Conservation (phyloP, 1,140 invertebrate genomes). For the Camponotus floridanus region DNA sequence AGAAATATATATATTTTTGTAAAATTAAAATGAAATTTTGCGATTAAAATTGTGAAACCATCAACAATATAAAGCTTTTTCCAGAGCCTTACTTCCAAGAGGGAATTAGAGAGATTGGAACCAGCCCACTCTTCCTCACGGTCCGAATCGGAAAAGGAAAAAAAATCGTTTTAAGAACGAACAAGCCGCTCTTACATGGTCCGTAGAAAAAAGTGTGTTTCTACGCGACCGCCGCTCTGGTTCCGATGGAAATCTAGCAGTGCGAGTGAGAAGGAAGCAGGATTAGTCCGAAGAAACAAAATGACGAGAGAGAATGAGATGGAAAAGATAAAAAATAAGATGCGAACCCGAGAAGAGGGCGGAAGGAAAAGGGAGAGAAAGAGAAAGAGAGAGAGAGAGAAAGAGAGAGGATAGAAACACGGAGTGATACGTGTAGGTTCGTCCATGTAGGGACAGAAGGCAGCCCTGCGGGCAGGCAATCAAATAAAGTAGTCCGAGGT, state of each 20-base stretch:
- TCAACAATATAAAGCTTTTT: neutral
- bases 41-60: neutral
- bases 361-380: neutral
- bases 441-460: constrained; percentile 68
- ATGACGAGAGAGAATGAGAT: constrained; percentile 9
- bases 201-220: constrained; percentile 36
- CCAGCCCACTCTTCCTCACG: constrained; percentile 7
- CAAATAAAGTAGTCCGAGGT: constrained; percentile 82
- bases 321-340: constrained; percentile 29
- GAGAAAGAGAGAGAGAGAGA: neutral
- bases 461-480: constrained; percentile 78
- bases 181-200: constrained; percentile 15
- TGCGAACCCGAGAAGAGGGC: neutral
- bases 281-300: constrained; percentile 46
- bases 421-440: constrained; percentile 57
- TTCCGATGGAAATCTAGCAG: neutral
- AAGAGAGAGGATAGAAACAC: constrained; percentile 39
- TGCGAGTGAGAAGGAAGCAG: neutral
- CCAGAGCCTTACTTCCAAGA: neutral
- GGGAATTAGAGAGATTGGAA: constrained; percentile 58
- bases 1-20: neutral
- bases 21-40: neutral
- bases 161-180: constrained; percentile 37
- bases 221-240: constrained; percentile 1
- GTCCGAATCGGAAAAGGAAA: constrained; percentile 32